Percentiles rank a stretch among this genome's conserved stretches.
Evolutionary conservation across 2,113 vertebrate genomes (phyloP).

Genomic region (Manacus vitellinus): DNA sequence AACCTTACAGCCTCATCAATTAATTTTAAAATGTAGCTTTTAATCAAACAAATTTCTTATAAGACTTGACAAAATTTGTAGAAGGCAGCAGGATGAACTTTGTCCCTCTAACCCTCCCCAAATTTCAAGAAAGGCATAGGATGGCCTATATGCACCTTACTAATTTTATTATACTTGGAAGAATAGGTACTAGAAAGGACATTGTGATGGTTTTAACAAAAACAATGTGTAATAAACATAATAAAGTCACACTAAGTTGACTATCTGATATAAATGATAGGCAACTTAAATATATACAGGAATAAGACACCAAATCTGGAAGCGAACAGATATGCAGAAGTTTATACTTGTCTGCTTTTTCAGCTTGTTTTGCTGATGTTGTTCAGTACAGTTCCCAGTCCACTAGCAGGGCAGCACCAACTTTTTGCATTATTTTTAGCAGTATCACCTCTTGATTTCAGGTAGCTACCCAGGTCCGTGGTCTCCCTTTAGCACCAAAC

Average conservation of each 20-base stretch:
- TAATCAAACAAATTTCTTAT: background rate
- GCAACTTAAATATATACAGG: background rate
- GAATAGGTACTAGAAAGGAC: slow-evolving; percentile 29
- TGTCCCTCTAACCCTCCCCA: background rate
- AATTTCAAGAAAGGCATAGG: slow-evolving; percentile 69
- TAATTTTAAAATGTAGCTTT: slow-evolving; percentile 2
- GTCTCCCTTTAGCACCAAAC: slow-evolving; percentile 2
- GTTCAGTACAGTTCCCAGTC: background rate
- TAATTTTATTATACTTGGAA: slow-evolving; percentile 14
- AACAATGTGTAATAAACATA: background rate
- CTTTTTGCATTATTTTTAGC: background rate
- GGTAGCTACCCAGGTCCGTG: background rate
- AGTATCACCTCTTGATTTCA: background rate
- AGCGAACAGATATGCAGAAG: background rate
- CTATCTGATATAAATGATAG: background rate
- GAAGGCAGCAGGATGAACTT: slow-evolving; percentile 26
- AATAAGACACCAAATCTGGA: background rate
- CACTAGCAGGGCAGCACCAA: background rate
- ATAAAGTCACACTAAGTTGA: background rate
- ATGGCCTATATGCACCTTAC: slow-evolving; percentile 67
- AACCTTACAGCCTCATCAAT: background rate
- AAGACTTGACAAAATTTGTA: slow-evolving; percentile 44
- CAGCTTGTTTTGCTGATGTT: background rate
- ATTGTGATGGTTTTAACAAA: slow-evolving; percentile 49
- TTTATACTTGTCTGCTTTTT: background rate